phyloP scores from a whole-genome alignment of 2,888 invertebrate species.

The Drosophila quasianomalipes region DNA sequence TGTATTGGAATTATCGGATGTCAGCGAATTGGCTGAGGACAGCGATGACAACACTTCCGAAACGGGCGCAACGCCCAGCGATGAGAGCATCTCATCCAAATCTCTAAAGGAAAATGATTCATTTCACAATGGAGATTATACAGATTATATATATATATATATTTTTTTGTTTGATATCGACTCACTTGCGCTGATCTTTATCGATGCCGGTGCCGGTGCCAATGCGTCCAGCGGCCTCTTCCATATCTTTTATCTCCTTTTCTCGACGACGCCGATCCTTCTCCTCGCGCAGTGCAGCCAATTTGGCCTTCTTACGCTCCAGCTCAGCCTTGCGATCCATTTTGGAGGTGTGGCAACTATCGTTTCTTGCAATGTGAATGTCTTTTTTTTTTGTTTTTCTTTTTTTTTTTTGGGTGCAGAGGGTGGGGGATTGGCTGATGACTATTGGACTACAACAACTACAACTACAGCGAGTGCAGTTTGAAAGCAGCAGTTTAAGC shows the following conservation, averaged over 20 bases:
- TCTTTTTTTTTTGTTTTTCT: neutral
- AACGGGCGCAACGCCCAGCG: conserved; percentile 94
- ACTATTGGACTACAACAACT: conserved; percentile 24
- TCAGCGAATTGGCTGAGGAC: conserved; percentile 92
- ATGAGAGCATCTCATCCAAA: conserved; percentile 94
- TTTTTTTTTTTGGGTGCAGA: neutral
- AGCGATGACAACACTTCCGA: conserved; percentile 94
- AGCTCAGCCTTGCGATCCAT: conserved; percentile 95
- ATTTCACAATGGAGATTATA: neutral
- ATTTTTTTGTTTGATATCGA: neutral
- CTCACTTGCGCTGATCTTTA: conserved; percentile 85
- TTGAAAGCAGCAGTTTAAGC: conserved; percentile 33
- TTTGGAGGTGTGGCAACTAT: conserved; percentile 49
- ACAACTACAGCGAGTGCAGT: conserved; percentile 56
- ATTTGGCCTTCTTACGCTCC: conserved; percentile 95
- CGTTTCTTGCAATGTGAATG: conserved; percentile 3
- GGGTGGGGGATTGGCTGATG: conserved; percentile 9
- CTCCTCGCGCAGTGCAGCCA: conserved; percentile 95
- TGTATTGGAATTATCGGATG: conserved; percentile 92
- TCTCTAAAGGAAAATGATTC: conserved; percentile 86
- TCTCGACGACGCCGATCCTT: conserved; percentile 94
- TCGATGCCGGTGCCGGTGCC: conserved; percentile 82
- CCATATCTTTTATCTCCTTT: conserved; percentile 95
- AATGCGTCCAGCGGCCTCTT: conserved; percentile 87
- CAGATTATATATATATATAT: neutral